These are phyloP conservation scores for Stenoptilia bipunctidactyla DNA, from an alignment of 2,888 invertebrate species.

Conservation along the genomic window DNA sequence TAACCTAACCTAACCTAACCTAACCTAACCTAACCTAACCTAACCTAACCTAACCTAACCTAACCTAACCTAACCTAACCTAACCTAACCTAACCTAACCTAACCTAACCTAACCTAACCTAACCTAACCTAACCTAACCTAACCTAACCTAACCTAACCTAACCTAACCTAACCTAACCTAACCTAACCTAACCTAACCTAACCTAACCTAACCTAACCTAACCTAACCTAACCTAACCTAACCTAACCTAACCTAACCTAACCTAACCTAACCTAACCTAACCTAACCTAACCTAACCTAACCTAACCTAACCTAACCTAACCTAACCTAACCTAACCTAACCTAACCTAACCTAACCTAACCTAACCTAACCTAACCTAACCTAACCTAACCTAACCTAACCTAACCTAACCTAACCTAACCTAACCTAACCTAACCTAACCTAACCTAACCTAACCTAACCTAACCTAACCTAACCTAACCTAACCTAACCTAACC, in stretches of 20 bases:
- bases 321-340: constrained; percentile 11
- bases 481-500: constrained; percentile 13
- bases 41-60: constrained; percentile 16
- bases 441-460: constrained; percentile 8
- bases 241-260: constrained; percentile 7
- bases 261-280: constrained; percentile 6
- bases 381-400: constrained; percentile 9
- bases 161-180: constrained; percentile 15
- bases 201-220: constrained; percentile 6
- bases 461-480: constrained; percentile 12
- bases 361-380: constrained; percentile 10
- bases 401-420: constrained; percentile 9
- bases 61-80: constrained; percentile 13
- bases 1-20: constrained; percentile 15
- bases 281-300: constrained; percentile 8
- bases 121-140: constrained; percentile 15
- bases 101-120: constrained; percentile 16
- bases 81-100: constrained; percentile 16
- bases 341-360: constrained; percentile 11
- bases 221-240: constrained; percentile 8
- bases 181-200: constrained; percentile 8
- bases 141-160: constrained; percentile 15
- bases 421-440: constrained; percentile 9
- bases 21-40: constrained; percentile 13
- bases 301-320: constrained; percentile 11